A percentile compares a stretch with the other conserved stretches of the same genome.
phyloP scores from a whole-genome alignment of 2,113 vertebrate species.

The Barbus barbus region DNA sequence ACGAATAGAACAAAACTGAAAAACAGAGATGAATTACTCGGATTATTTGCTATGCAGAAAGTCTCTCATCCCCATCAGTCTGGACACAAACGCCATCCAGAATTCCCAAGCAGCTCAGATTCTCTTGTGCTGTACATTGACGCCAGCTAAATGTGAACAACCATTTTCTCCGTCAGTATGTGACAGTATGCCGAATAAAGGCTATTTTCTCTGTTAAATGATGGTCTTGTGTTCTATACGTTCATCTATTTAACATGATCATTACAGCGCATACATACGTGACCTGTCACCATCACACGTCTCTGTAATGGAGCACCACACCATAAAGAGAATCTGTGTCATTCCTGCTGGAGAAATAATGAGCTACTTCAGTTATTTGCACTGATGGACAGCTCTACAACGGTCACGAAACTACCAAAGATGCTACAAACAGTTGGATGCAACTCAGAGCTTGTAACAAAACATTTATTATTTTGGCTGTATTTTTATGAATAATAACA shows the following conservation, averaged over 20 bases:
- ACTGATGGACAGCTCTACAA: constrained; percentile 17
- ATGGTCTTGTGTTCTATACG: background rate
- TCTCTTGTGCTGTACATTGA: background rate
- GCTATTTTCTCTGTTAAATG: background rate
- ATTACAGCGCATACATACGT: background rate
- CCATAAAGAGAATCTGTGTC: background rate
- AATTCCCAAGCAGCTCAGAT: background rate
- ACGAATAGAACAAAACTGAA: background rate
- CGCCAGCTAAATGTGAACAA: background rate
- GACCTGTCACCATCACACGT: constrained; percentile 12
- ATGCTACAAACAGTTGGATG: constrained; percentile 4
- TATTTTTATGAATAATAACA: constrained; percentile 6
- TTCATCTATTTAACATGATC: background rate
- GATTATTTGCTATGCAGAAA: background rate
- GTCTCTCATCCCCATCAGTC: background rate
- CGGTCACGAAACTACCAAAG: background rate
- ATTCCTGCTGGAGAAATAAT: constrained; percentile 6
- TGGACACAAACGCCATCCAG: background rate
- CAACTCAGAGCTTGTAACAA: constrained; percentile 4
- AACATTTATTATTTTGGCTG: constrained; percentile 28
- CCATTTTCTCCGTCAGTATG: background rate
- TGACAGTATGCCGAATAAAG: background rate
- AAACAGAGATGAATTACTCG: background rate
- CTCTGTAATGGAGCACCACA: background rate
- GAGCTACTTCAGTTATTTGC: background rate